phyloP scores from a whole-genome alignment of 2,113 vertebrate genomes.

The Melanerpes aurifrons region DNA sequence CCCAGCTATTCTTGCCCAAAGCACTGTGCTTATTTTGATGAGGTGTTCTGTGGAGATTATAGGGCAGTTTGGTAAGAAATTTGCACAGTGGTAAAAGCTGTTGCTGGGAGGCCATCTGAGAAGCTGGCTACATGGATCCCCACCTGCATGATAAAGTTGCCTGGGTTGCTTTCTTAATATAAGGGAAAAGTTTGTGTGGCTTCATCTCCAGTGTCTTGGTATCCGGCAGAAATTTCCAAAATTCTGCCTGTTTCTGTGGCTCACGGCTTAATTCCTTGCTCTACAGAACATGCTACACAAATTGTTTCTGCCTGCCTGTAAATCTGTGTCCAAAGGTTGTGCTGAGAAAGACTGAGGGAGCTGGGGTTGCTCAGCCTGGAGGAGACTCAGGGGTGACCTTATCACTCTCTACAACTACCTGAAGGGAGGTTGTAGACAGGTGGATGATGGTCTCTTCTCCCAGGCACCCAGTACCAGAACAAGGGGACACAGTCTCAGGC shows the following conservation, averaged over 20 bases:
- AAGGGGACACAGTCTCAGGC: no score
- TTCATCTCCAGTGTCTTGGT: rapidly evolving
- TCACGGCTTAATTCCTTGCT: background rate
- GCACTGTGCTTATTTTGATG: background rate
- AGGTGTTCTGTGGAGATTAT: background rate
- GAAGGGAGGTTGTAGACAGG: no score
- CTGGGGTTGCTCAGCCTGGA: no score
- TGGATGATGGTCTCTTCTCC: no score
- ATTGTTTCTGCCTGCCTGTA: background rate
- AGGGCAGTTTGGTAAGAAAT: background rate
- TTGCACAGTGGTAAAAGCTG: background rate
- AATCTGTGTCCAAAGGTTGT: background rate
- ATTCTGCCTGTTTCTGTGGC: background rate
- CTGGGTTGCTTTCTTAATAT: background rate
- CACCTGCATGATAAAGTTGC: background rate
- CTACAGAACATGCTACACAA: background rate
- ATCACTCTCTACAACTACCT: no score
- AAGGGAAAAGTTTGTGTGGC: no score
- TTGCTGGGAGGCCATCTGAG: background rate
- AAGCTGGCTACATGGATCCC: background rate
- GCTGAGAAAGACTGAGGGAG: no score
- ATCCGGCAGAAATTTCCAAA: background rate
- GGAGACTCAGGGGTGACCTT: no score
- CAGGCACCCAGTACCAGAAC: no score
- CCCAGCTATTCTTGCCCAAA: background rate